Evolutionary conservation across 1,140 invertebrate genomes (phyloP).

Genomic region (Epicauta chinensis): DNA sequence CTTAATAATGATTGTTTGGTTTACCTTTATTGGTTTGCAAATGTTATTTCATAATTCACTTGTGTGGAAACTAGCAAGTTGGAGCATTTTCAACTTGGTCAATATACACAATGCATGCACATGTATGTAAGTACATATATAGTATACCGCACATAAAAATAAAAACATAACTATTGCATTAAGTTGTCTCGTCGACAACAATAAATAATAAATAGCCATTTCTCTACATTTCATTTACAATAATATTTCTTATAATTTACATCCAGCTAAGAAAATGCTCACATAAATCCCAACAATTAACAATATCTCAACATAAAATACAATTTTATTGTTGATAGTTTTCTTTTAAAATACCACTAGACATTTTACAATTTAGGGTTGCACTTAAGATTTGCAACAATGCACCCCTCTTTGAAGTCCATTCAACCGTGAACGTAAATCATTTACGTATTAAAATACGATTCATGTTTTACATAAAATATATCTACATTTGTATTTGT

Average conservation of each 20-base stretch:
- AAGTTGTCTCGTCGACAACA: conserved; percentile 14
- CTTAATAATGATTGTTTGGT: conserved; percentile 7
- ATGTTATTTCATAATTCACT: conserved; percentile 16
- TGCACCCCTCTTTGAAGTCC: too few relatives aligned
- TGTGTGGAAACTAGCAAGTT: conserved; percentile 10
- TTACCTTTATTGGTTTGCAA: conserved; percentile 14
- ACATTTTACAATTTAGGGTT: too few relatives aligned
- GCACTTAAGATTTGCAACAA: too few relatives aligned
- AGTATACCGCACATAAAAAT: conserved; percentile 5
- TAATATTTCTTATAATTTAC: conserved; percentile 10
- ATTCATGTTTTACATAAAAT: conserved; percentile 15
- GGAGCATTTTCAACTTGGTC: conserved; percentile 7
- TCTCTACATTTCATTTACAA: conserved; percentile 7
- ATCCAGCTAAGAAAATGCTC: conserved; percentile 1
- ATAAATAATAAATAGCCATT: conserved; percentile 16
- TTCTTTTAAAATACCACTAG: too few relatives aligned
- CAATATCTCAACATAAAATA: conserved; percentile 13
- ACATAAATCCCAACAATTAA: conserved; percentile 16
- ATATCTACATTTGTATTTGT: too few relatives aligned
- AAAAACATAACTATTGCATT: conserved; percentile 15
- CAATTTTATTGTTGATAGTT: too few relatives aligned
- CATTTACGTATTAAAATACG: conserved; percentile 11
- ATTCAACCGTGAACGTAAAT: conserved; percentile 12
- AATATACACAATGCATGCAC: not conserved
- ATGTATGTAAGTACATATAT: too few relatives aligned